Base-by-base conservation (phyloP, 2,888 invertebrate genomes). In the Dynastes tityus region DNA sequence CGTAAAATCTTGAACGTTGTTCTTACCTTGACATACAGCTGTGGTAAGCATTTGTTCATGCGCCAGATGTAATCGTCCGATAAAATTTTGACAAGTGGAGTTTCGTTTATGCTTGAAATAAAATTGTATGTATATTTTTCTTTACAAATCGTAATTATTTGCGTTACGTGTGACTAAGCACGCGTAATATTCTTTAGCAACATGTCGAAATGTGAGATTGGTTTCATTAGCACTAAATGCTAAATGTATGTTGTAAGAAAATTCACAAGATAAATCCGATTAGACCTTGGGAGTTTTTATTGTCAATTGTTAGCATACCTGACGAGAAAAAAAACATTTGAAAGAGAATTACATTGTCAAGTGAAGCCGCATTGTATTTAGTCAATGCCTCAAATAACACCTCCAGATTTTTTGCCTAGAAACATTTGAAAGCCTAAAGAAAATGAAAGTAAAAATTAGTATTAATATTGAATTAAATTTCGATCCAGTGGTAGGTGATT, bases 11-110 rank as follows among this genome's bases (percentile, higher is more conserved):
- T 71, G 37, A 58, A 37, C 55, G 71, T 40, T 27, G 55, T 45
- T 55, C 32, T 55, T 71, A 71, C 71, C 71, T 71, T 71, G 71
- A 71, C 55, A 55, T 71, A 68, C 68, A 71, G 55, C 55, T 55
- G 71, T 16, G 13, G 70, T 29, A 29, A 70, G 32, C 70, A 71
- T 29, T 71, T n/a, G 37, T 29, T 65, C 29, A 55, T 37, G 27
- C 53, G 51, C 68, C 29, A 68, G 68, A 68, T 68, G 51, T 27
- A 68, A 51, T 68, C 11, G 49, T 68, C 49, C 51, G 68, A 68
- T 51, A 68, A 51, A 11, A 51, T 29, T 68, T 68, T 68, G 51
- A 68, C 51, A 13, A 49, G 29, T 29, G n/a, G 27, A 8, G 49
- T 51, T 68, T 68, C 27, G 51, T 68, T 68, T 68, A 51, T 51